Evolutionary conservation across 2,888 invertebrate species (phyloP), one percentile per base, ranked within the genome.

Genomic region (Polydrusus tereticollis): DNA sequence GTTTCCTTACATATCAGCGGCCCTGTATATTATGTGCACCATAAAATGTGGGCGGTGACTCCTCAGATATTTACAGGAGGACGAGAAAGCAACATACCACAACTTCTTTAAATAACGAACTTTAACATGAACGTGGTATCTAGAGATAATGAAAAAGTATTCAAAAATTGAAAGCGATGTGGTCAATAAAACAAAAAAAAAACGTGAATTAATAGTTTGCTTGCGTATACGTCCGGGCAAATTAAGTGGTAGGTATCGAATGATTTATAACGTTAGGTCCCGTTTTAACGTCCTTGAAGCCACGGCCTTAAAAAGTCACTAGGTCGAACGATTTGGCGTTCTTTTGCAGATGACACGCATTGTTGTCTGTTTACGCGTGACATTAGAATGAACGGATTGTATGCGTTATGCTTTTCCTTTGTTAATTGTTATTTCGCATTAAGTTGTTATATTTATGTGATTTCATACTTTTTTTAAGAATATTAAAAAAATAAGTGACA

Each of bases 241-340:
- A 45, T 60, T 60, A 60, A 60, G 45, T 38, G 43, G 60, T 60
- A 60, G 60, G 60, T 60, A 60, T 12, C 20, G 26, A 43, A 45
- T 43, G 43, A 65, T 65, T 65, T 57, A 66, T 45, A 12, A 20
- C 45, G 41, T 16, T 21, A 5, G 29, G 43, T 60, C 45, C 29
- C 57, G 47, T 57, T 55, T 33, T 36, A 45, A 12, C 57, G 41
- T 55, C 66, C 57, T 66, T 57, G 58, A 57, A 65, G 41, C 38
- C 0, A 6, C 41, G 41, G 18, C 43, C 16, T 43, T 43, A 62
- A 66, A 66, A 66, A 66, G 66, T 66, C 66, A 66, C 55, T 55
- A 14, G 66, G 57, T 66, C 66, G 66, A 57, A 18, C 18, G 57
- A 66, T 66, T 57, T 57, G 29, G 45, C 45, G 36, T 66, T 16